Base-by-base conservation (phyloP, 2,888 invertebrate species). In the Drosophila meridiana region DNA sequence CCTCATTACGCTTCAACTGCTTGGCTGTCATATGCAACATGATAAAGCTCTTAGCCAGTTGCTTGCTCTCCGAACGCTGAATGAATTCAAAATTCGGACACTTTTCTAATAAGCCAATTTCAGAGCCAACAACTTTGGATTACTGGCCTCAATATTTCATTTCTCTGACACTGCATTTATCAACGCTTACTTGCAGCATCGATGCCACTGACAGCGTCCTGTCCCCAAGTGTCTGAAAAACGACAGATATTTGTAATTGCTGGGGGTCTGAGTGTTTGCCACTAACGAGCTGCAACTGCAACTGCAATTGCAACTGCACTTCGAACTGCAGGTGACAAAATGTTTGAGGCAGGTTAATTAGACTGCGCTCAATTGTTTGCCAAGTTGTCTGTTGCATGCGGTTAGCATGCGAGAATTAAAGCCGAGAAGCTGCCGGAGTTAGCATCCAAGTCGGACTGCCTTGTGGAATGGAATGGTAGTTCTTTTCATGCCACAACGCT, bases 401-500 rank as follows among this genome's bases (percentile, higher is more conserved):
- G 83, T 80, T 85, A 85, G 64, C 67, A 56, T 47, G 52, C 34
- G 34, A 47, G 70, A 61, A 63, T 50, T 45, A 64, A 20, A 50
- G 50, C 42, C 20, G n/a, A 7, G 42, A 30, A 20, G 38, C 20
- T 14, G 67, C 20, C 30, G 34, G 20, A n/a, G 4, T 9, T 14
- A 32, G n/a, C 66, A 30, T 30, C 43, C 32, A 11, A 50, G 40
- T 55, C 57, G 63, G 28, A 56, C 59, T 48, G 42, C 34, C 42
- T 58, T 42, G 28, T 26, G 53, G 45, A 45, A 48, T 26, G 53
- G 45, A 45, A 48, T 73, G 42, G 7, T 28, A 55, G 58, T 38
- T 45, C 59, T 78, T 76, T 77, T 77, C 61, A 68, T 70, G 83
- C 75, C 72, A 69, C 74, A 87, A 83, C 86, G 88, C 88, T 85